A percentile compares a stretch with the other conserved stretches of the same genome.
These are phyloP conservation scores for Stichodactyla mertensii DNA, from an alignment of 64 coral and sea anemone species.

Conservation along the genomic window DNA sequence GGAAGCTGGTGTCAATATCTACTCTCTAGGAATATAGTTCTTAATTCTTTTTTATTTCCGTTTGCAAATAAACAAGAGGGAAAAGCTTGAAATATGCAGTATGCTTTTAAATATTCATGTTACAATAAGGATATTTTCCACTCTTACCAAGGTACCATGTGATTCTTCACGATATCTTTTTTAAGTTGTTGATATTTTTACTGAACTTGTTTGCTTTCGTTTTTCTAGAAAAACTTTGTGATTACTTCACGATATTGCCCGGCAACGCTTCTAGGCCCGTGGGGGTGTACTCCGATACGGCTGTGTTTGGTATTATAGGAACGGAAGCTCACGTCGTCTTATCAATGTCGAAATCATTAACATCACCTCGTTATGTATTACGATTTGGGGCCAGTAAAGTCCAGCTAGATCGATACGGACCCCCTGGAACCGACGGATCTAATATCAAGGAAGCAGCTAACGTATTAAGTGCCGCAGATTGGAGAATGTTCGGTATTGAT, in stretches of 20 bases:
- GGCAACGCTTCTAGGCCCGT: not conserved
- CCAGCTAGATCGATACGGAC: not conserved
- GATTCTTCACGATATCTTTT: too few species aligned
- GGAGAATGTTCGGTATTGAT: slow-evolving; percentile 10
- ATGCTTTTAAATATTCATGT: too few species aligned
- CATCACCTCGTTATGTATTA: not conserved
- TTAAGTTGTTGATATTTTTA: not conserved
- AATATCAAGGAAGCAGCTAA: not conserved
- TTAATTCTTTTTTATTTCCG: too few species aligned
- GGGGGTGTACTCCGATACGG: slow-evolving; percentile 2
- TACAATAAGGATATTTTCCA: too few species aligned
- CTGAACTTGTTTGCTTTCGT: not conserved
- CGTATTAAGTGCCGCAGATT: not conserved
- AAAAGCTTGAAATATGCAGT: too few species aligned
- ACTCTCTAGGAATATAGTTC: too few species aligned
- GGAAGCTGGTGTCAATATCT: too few species aligned
- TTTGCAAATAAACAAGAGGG: too few species aligned
- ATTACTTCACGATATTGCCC: not conserved
- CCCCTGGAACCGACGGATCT: not conserved
- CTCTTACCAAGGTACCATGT: too few species aligned
- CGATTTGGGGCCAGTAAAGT: slow-evolving; percentile 10
- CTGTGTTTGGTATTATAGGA: not conserved
- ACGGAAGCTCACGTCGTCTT: not conserved
- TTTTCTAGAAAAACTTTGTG: slow-evolving; percentile 2
- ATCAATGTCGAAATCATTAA: not conserved